Evolutionary conservation across 2,888 invertebrate genomes (phyloP), one percentile per base, ranked within the genome.

Genomic region (Diplolepis rosae): DNA sequence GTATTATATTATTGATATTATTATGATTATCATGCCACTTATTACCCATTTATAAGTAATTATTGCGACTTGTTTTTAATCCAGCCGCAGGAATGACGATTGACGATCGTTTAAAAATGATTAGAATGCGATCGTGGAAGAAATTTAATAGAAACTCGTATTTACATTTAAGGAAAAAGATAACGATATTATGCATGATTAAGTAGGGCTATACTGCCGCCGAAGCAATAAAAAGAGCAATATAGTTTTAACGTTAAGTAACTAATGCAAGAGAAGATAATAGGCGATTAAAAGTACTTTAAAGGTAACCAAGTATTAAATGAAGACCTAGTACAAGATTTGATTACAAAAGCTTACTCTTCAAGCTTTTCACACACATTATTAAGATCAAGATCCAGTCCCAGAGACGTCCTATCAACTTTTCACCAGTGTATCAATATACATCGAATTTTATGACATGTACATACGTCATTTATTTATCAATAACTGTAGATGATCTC

Each of bases 211-310:
- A 80, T 83, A 83, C 83, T 82, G 85, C 84, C 84, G 80, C 79
- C 79, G 81, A 85, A 86, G 86, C 87, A 87, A 88, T 87, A 88
- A 83, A 84, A 87, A 86, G 84, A 88, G 87, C 87, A 87, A 87
- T 87, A 87, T 88, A 87, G 79, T 81, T 82, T 76, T 70, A 73
- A 73, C 70, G 69, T 73, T 76, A 74, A 74, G 69, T 73, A 71
- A 78, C 24, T 65, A 13, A 72, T 69, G 65, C 70, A 71, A 68
- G 56, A 65, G 18, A 77, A 72, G 71, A 73, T 79, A 78, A 79
- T 75, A 75, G 80, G 79, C 70, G 70, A 79, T 67, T 77, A 79
- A 54, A 72, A 61, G 65, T 45, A 45, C 18, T 32, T 32, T 32
- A 35, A 24, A 54, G 32, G 39, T 39, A 61, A 75, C 73, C 79